These are phyloP conservation scores for Lerema accius DNA, from an alignment of 1,140 invertebrate species.

Conservation along the genomic window DNA sequence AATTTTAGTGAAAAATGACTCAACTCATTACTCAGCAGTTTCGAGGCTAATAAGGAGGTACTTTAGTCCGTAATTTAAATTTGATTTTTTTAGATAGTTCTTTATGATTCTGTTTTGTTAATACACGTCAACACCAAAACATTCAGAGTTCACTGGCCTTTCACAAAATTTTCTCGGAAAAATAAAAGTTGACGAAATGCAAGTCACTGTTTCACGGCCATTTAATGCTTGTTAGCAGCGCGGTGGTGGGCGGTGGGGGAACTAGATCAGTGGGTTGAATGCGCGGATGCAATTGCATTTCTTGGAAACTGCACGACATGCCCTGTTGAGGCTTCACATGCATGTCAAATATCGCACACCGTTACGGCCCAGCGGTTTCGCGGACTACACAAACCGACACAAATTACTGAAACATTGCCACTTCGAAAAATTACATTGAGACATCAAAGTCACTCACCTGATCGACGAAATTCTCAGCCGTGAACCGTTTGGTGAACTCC, in stretches of 20 bases:
- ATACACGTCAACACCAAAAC: not conserved
- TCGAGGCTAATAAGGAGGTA: too few relatives aligned
- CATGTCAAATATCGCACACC: constrained; percentile 13
- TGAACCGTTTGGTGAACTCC: constrained; percentile 92
- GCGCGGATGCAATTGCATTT: constrained; percentile 51
- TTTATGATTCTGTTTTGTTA: too few relatives aligned
- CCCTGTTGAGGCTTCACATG: constrained; percentile 22
- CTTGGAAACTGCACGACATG: constrained; percentile 38
- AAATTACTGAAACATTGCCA: constrained; percentile 30
- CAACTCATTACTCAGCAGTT: too few relatives aligned
- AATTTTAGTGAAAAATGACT: too few relatives aligned
- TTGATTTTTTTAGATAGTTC: too few relatives aligned
- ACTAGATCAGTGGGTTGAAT: constrained; percentile 68
- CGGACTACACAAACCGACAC: constrained; percentile 5
- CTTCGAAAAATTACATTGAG: constrained; percentile 22
- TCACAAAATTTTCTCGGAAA: constrained; percentile 37
- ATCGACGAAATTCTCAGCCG: constrained; percentile 93
- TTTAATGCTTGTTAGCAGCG: constrained; percentile 41
- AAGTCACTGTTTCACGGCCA: constrained; percentile 63
- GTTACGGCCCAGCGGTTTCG: constrained; percentile 13
- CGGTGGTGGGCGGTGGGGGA: constrained; percentile 39
- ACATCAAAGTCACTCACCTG: constrained; percentile 85
- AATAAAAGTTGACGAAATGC: constrained; percentile 47
- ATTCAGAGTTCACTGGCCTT: constrained; percentile 18
- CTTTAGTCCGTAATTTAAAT: too few relatives aligned